Evolutionary conservation across 2,797 vertebrate species (phyloP).

Genomic region (Coreius guichenoti): DNA sequence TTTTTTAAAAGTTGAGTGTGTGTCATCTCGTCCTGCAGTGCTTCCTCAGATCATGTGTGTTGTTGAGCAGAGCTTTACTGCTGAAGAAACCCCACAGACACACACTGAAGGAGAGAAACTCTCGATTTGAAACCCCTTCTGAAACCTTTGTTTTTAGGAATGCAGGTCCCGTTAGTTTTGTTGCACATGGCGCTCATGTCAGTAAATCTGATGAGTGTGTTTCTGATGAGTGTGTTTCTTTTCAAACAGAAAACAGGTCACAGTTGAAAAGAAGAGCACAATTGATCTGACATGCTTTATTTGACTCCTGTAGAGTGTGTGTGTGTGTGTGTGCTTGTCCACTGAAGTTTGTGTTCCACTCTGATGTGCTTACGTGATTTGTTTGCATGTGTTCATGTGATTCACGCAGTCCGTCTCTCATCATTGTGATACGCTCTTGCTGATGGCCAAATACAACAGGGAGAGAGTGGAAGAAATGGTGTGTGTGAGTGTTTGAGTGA

Average conservation of each 20-base stretch:
- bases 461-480: neutral
- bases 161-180: neutral
- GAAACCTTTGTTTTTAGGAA: neutral
- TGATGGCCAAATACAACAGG: neutral
- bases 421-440: neutral
- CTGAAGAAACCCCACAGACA: too few relatives aligned
- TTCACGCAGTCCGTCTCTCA: slow-evolving; percentile 1
- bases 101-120: neutral
- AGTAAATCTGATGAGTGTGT: slow-evolving; percentile 29
- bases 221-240: slow-evolving; percentile 35
- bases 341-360: slow-evolving; percentile 21
- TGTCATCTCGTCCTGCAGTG: neutral
- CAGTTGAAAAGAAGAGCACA: slow-evolving; percentile 30
- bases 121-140: too few relatives aligned
- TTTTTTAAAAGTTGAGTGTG: neutral
- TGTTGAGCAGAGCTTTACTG: neutral
- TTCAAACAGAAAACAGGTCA: slow-evolving; percentile 35
- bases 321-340: slow-evolving; percentile 27
- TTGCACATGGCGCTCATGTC: neutral
- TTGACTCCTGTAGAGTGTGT: slow-evolving; percentile 2
- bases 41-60: neutral
- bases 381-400: slow-evolving; percentile 10
- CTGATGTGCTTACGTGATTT: slow-evolving; percentile 6
- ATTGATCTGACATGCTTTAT: slow-evolving; percentile 30
- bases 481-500: neutral